Conservation (phyloP, 2,113 vertebrate genomes). For the Campylorhamphus procurvoides region DNA sequence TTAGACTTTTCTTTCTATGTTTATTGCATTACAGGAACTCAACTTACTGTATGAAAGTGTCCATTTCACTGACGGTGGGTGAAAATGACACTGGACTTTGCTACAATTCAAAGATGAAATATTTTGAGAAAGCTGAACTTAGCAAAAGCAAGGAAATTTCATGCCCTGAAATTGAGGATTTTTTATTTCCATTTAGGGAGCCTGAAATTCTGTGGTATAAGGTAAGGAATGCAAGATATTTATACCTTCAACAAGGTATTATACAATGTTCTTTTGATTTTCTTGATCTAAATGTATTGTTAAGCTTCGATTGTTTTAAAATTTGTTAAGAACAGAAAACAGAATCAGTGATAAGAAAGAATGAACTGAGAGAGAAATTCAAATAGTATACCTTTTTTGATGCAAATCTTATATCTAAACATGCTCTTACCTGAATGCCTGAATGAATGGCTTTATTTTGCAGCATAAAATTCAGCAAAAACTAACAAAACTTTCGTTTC, state of each 20-base stretch:
- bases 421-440: not conserved
- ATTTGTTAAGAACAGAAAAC: not conserved
- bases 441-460: not conserved
- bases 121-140: conserved; percentile 95
- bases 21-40: conserved; percentile 88
- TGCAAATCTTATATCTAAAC: not conserved
- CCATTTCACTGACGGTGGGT: conserved; percentile 94
- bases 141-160: conserved; percentile 97
- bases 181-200: conserved; percentile 86
- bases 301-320: not conserved
- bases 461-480: not conserved
- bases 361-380: not conserved
- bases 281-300: not conserved
- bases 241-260: not conserved
- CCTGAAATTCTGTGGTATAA: conserved; percentile 96
- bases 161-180: conserved; percentile 93
- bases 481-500: not conserved
- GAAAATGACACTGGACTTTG: conserved; percentile 97
- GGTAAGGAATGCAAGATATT: conserved; percentile 75
- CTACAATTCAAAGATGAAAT: conserved; percentile 98
- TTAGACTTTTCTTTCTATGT: conserved; percentile 54
- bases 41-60: conserved; percentile 99
- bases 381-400: not conserved
- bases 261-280: not conserved
- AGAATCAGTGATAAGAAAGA: not conserved